Base-by-base conservation (phyloP, 2,113 vertebrate species). In the Indicator indicator region DNA sequence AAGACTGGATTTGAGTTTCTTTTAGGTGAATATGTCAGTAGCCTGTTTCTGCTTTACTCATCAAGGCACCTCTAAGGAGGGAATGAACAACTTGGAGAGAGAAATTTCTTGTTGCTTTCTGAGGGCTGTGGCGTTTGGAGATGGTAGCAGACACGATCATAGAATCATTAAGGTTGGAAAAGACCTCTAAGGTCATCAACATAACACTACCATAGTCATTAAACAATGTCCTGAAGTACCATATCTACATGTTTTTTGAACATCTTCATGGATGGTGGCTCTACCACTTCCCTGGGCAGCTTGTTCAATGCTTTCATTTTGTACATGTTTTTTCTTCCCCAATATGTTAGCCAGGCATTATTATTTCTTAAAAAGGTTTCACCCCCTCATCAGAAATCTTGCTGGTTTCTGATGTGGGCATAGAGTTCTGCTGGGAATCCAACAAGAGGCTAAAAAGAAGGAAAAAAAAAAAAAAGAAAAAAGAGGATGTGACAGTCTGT, bases 271-370 rank as follows among this genome's bases (percentile, higher is more conserved):
- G 20, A 21, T 48, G 48, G 48, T 48, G 48, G 21, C 48, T 48
- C 48, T 8, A 21, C 48, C 20, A 21, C 19, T 20, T 48, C 48
- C 48, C 48, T 26, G 50, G 12, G 50, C 50, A 26, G 23, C 50
- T 26, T 52, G 23, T 52, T 52, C 23, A 24, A 13, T 24, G 42
- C 42, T 83, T 88, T 72, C 2, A 9, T 84, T 78, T 67, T 24
- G 18, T 54, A 15, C 27, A 1, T 4, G 6, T 1, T 81, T 80
- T 20, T 72, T 19, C 6, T 84, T 76, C 46, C 14, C 10, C 36
- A 21, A 0, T 6, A 10, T 60, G 14, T 74, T 48, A 24, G 30
- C 4, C n/a, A 59, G 0, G 0, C 3, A 4, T 69, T 44, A 44
- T 44, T 44, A 10, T 46, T 73, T 59, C 60, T 12, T 54, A 75